These are phyloP conservation scores for Plodia interpunctella DNA, from an alignment of 1,140 invertebrate genomes.

Conservation along the genomic window DNA sequence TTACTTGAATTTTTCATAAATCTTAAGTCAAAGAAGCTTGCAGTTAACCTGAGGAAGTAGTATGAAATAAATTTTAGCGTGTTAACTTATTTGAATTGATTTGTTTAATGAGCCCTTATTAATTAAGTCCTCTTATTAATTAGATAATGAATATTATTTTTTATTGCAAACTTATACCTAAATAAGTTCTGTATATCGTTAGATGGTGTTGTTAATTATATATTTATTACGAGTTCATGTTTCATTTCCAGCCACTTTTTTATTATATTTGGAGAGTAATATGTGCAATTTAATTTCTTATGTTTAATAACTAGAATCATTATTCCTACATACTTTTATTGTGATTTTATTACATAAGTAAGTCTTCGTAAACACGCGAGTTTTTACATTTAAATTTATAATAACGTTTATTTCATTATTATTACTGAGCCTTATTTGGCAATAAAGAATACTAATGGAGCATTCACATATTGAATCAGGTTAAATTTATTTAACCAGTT, in stretches of 20 bases:
- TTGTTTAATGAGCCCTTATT: no score
- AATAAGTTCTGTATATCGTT: no score
- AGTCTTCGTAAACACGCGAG: not conserved
- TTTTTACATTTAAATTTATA: not conserved
- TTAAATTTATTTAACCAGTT: not conserved
- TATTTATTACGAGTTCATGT: not conserved
- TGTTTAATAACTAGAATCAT: not conserved
- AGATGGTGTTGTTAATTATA: no score
- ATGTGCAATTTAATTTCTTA: not conserved
- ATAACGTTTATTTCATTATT: not conserved
- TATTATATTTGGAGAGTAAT: not conserved
- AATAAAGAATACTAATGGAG: not conserved
- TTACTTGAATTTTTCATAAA: no score
- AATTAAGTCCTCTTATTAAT: no score
- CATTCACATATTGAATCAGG: not conserved
- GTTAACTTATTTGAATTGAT: no score
- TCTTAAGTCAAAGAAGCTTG: no score
- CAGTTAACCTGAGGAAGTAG: no score
- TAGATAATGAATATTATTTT: no score
- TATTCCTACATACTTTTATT: not conserved
- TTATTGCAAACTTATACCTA: no score
- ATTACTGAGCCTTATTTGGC: not conserved
- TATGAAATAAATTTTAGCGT: no score
- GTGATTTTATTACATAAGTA: not conserved
- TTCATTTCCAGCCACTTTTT: not conserved